Percentiles rank a stretch among this genome's conserved stretches.
phyloP scores from a whole-genome alignment of 2,113 vertebrate species.

The Osmerus eperlanus region DNA sequence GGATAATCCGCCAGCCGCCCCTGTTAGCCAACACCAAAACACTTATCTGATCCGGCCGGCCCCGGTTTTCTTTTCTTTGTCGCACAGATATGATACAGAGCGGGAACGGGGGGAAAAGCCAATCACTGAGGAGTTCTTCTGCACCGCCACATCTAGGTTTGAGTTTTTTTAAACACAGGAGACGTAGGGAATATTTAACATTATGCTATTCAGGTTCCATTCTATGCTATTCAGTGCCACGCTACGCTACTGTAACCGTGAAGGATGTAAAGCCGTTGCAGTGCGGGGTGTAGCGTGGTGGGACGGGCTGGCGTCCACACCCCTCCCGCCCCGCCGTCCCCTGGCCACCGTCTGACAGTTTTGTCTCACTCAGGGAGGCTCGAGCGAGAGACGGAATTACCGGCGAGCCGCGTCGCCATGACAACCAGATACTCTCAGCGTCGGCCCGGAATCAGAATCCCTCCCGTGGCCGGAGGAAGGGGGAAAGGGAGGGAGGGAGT shows the following conservation, averaged over 20 bases:
- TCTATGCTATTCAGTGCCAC: too few species aligned
- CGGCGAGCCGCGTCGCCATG: slow-evolving; percentile 57
- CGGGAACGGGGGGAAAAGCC: neutral
- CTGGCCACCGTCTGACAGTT: slow-evolving; percentile 30
- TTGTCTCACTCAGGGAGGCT: slow-evolving; percentile 40
- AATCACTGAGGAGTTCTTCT: too few species aligned
- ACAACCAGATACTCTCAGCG: slow-evolving; percentile 57
- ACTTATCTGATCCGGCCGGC: slow-evolving; percentile 37
- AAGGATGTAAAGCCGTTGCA: neutral
- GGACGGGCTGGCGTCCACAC: slow-evolving; percentile 3
- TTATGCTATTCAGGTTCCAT: too few species aligned
- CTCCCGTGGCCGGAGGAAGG: slow-evolving; percentile 30
- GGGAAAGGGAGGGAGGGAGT: slow-evolving; percentile 8
- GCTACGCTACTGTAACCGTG: too few species aligned
- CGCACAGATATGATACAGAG: neutral
- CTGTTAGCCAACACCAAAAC: slow-evolving; percentile 26
- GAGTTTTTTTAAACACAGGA: too few species aligned
- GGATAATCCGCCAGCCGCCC: slow-evolving; percentile 40
- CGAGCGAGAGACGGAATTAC: slow-evolving; percentile 45
- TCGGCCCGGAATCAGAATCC: slow-evolving; percentile 47
- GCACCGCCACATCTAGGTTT: too few species aligned
- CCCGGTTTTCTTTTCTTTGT: neutral
- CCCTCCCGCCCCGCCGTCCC: slow-evolving; percentile 1
- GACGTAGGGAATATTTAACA: too few species aligned
- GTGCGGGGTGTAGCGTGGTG: neutral